These are phyloP conservation scores for Lophius americanus DNA, from an alignment of 2,797 vertebrate species.

Conservation along the genomic window DNA sequence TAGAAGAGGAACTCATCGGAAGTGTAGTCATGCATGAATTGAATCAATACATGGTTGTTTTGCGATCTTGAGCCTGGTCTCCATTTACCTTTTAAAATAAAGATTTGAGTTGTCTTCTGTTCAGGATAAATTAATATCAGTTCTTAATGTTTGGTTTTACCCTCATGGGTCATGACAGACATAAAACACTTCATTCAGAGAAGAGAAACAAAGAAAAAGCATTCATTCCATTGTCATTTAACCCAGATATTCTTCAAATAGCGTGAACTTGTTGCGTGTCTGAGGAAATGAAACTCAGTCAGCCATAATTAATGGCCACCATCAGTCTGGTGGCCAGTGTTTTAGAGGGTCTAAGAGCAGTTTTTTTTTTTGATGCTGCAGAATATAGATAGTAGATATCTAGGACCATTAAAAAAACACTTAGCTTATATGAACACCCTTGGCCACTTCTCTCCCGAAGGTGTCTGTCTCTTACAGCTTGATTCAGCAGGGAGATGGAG, in stretches of 20 bases:
- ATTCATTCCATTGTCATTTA: slow-evolving; percentile 25
- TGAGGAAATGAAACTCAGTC: slow-evolving; percentile 39
- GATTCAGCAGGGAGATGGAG: slow-evolving; percentile 35
- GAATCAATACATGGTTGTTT: slow-evolving; percentile 4
- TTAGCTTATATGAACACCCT: slow-evolving; percentile 25
- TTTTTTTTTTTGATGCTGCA: slow-evolving; percentile 14
- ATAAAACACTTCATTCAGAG: slow-evolving; percentile 13
- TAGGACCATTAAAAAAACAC: slow-evolving; percentile 51
- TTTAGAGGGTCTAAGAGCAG: slow-evolving; percentile 56
- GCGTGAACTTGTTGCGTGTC: slow-evolving; percentile 42
- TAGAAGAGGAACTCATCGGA: too few relatives aligned
- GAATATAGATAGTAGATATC: slow-evolving; percentile 40
- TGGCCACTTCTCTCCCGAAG: slow-evolving; percentile 29
- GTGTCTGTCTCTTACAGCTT: slow-evolving; percentile 57
- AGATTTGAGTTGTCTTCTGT: slow-evolving; percentile 1
- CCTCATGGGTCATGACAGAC: not conserved
- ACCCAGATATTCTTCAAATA: slow-evolving; percentile 25
- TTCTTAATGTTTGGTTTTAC: slow-evolving; percentile 9
- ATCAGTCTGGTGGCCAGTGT: slow-evolving; percentile 8
- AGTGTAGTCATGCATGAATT: not conserved
- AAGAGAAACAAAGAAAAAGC: slow-evolving; percentile 22
- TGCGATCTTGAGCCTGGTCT: slow-evolving; percentile 1
- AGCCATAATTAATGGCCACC: slow-evolving; percentile 40
- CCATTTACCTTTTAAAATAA: slow-evolving; percentile 6
- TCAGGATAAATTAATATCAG: not conserved